Evolutionary conservation across 2,113 vertebrate species (phyloP).

Genomic region (Furnarius figulus): DNA sequence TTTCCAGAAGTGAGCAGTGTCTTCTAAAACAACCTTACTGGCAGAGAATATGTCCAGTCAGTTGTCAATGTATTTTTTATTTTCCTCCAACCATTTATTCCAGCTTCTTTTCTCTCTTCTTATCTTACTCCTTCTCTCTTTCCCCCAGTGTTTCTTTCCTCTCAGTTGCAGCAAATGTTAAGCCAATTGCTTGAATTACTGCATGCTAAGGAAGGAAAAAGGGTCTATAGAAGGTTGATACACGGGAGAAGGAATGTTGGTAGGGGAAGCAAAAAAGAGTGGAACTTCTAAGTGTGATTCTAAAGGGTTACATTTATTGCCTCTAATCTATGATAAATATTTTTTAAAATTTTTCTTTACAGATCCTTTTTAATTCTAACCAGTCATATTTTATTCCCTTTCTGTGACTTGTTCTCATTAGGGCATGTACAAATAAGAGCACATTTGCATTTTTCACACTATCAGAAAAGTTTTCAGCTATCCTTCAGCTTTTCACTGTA

Average conservation of each 20-base stretch:
- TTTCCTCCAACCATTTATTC: neutral
- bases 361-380: neutral
- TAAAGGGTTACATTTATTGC: neutral
- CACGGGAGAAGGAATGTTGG: neutral
- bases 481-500: neutral
- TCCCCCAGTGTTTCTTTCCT: neutral
- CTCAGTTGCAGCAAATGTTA: neutral
- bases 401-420: neutral
- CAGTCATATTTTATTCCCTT: neutral
- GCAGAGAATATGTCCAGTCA: neutral
- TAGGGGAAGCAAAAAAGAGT: neutral
- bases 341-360: neutral
- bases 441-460: neutral
- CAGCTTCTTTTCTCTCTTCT: neutral
- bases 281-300: neutral
- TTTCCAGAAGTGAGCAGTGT: neutral
- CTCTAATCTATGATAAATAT: neutral
- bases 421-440: accelerated
- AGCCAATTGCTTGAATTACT: neutral
- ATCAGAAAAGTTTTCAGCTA: slow-evolving; percentile 20
- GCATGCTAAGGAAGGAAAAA: neutral
- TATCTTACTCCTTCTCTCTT: neutral
- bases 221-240: neutral
- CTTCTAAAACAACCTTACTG: neutral
- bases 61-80: neutral